Base-by-base conservation (phyloP, 2,888 invertebrate species). In the Drosophila dives region DNA sequence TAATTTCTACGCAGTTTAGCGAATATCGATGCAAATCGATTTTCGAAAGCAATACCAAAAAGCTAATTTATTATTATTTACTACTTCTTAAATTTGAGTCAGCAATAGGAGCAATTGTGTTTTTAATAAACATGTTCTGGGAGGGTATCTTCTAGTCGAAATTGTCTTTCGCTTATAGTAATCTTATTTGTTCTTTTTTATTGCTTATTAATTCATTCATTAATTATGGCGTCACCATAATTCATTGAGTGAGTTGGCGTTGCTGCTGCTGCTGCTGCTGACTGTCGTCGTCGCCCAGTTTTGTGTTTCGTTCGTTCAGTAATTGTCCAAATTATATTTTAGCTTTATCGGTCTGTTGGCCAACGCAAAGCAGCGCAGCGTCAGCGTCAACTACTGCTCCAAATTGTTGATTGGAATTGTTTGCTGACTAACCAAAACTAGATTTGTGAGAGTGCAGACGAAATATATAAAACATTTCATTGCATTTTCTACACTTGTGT, bases 271-370 rank as follows among this genome's bases (percentile, higher is more conserved):
- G 50, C 36, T 20, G 54, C 15, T 32, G 29, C 29, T 32, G 42
- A 8, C 45, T 48, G 48, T 54, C 53, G 40, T n/a, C 3, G 12
- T 12, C 42, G 42, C 6, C 42, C 61, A 51, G 49, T 58, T 45
- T 75, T 56, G 66, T 56, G 63, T 64, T 48, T 67, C 70, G 58
- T 45, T 38, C 42, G 50, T 71, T 42, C 69, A 72, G 80, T 82
- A 83, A 86, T 83, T 81, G 81, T 61, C 64, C 53, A 69, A 83
- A 76, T 74, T 84, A 71, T 76, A 72, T 78, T 83, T 75, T 66
- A 72, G 68, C 61, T 65, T 61, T 71, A 67, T 54, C 54, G 60
- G 32, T 63, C 34, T 34, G 60, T 60, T 66, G 66, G 54, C 67
- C 67, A 66, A 54, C 54, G 55, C 55, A 55, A 55, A 54, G 40